These are phyloP conservation scores for Caenorhabditis sinica DNA, from an alignment of 2,888 invertebrate species.

Conservation along the genomic window DNA sequence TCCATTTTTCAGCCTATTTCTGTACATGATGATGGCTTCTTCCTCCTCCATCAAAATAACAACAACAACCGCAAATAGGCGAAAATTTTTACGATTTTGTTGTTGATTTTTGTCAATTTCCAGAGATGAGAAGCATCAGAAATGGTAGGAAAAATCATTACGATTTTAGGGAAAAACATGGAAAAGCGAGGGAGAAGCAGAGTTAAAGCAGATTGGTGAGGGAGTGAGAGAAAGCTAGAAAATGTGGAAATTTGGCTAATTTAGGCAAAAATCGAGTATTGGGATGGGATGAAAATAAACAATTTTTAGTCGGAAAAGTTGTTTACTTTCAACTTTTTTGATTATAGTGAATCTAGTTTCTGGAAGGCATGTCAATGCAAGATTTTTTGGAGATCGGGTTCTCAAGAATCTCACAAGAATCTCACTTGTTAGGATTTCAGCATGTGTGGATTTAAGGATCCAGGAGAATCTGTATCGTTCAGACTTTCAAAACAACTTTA, in stretches of 20 bases:
- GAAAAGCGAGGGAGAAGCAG: background rate
- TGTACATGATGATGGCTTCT: background rate
- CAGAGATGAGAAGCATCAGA: background rate
- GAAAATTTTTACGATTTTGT: conserved; percentile 9
- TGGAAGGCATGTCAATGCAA: no score
- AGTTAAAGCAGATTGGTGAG: background rate
- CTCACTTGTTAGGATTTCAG: no score
- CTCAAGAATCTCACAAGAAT: no score
- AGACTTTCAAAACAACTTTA: no score
- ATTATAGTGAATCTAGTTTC: no score
- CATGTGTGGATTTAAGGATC: no score
- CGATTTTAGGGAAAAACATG: background rate
- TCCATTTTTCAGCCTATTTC: background rate
- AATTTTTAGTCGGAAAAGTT: background rate
- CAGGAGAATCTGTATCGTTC: no score
- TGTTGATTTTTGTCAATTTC: conserved; percentile 17
- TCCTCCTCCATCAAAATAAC: conserved; percentile 12
- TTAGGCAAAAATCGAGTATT: no score
- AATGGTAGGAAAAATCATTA: background rate
- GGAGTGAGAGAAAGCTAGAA: no score
- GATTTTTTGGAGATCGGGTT: no score
- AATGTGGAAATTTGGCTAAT: no score
- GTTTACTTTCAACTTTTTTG: no score
- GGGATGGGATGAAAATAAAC: background rate
- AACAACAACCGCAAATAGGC: background rate